phyloP scores from a whole-genome alignment of 2,797 vertebrate species.

The Sebastes wilsoni region DNA sequence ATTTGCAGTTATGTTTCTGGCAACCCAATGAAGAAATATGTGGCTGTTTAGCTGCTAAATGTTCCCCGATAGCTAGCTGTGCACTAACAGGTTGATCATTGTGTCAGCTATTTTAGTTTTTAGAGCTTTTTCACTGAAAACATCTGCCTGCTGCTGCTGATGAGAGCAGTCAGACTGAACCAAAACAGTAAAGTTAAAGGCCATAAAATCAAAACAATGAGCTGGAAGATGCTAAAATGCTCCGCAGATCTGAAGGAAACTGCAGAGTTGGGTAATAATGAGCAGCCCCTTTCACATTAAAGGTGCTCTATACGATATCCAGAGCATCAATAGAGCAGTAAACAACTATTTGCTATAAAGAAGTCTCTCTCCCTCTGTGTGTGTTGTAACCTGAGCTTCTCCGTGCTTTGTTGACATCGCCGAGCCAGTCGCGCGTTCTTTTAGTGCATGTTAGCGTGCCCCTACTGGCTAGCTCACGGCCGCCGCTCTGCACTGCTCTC shows the following conservation, averaged over 20 bases:
- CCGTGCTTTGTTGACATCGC: too few relatives aligned
- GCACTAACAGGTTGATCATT: neutral
- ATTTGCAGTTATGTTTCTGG: neutral
- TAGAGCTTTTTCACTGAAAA: neutral
- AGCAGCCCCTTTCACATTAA: neutral
- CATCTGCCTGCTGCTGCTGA: neutral
- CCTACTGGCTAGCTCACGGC: too few relatives aligned
- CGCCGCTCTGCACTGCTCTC: too few relatives aligned
- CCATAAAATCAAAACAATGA: neutral
- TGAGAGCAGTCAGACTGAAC: neutral
- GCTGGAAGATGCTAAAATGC: neutral
- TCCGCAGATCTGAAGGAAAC: neutral
- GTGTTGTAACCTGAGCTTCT: too few relatives aligned
- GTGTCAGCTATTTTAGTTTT: neutral
- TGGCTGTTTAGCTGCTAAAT: neutral
- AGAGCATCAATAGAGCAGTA: too few relatives aligned
- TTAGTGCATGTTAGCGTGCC: too few relatives aligned
- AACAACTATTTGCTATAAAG: too few relatives aligned
- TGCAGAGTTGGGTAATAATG: neutral
- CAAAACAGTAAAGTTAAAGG: neutral
- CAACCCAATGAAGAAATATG: neutral
- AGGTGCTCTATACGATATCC: too few relatives aligned
- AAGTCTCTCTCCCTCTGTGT: too few relatives aligned
- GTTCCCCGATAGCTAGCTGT: rapidly evolving
- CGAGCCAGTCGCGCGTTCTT: too few relatives aligned